These are phyloP conservation scores for Siniperca knerii DNA, from an alignment of 2,113 vertebrate genomes.

Conservation along the genomic window DNA sequence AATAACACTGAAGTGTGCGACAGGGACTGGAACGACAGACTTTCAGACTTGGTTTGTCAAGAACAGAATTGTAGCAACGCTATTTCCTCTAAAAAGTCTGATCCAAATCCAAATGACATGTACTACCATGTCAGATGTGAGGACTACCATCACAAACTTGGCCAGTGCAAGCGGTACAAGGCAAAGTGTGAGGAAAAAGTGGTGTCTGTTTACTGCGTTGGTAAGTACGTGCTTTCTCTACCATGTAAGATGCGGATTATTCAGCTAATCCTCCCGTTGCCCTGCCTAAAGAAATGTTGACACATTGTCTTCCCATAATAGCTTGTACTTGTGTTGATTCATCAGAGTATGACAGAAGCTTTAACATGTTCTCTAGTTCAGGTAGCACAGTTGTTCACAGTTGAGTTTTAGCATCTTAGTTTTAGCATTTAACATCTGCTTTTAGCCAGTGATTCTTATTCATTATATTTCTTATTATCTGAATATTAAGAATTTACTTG, in stretches of 20 bases:
- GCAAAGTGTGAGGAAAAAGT: accelerated
- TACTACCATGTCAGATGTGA: slow-evolving; percentile 55
- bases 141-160: slow-evolving; percentile 10
- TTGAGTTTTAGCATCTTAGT: background rate
- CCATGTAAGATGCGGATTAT: background rate
- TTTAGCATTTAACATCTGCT: no score
- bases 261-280: background rate
- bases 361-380: background rate
- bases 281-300: background rate
- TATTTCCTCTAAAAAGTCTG: background rate
- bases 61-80: slow-evolving; percentile 3
- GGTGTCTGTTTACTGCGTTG: slow-evolving; percentile 60
- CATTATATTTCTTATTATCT: background rate
- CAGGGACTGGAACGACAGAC: accelerated
- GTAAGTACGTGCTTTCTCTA: slow-evolving; percentile 54
- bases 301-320: background rate
- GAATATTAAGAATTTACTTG: background rate
- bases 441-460: background rate
- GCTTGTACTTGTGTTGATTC: background rate
- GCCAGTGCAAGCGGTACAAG: slow-evolving; percentile 60
- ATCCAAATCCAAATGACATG: no score
- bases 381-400: background rate
- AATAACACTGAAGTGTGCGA: background rate
- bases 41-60: slow-evolving; percentile 54
- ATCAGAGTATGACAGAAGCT: background rate